Conservation (phyloP, 2,888 invertebrate species). For the Noctua fimbriata region DNA sequence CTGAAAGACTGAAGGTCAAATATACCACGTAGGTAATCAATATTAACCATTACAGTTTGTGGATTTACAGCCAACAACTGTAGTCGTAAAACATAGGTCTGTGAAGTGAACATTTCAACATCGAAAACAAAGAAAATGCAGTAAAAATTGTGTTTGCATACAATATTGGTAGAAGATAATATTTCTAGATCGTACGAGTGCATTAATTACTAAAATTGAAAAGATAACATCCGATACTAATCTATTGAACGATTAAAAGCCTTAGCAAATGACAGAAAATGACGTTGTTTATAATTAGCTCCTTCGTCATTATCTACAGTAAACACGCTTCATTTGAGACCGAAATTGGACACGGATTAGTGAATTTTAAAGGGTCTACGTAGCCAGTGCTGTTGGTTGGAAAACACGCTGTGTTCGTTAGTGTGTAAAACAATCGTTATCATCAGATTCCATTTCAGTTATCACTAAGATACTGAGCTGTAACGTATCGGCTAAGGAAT, state of each 20-base stretch:
- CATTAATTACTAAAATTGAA: conserved; percentile 16
- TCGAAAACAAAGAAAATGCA: background rate
- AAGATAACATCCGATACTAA: conserved; percentile 34
- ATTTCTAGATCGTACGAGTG: conserved; percentile 12
- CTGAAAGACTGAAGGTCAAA: conserved; percentile 30
- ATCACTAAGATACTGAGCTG: conserved; percentile 69
- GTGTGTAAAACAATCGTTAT: conserved; percentile 71
- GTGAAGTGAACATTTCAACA: background rate
- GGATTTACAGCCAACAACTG: background rate
- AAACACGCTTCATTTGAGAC: conserved; percentile 8
- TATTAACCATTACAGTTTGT: conserved; percentile 24
- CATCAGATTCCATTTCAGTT: conserved; percentile 71
- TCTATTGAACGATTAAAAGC: conserved; percentile 23
- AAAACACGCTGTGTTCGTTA: conserved; percentile 51
- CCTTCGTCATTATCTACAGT: background rate
- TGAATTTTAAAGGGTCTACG: conserved; percentile 7
- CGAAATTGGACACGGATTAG: conserved; percentile 29
- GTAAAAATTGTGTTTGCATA: background rate
- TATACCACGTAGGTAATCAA: conserved; percentile 20
- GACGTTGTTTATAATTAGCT: conserved; percentile 26
- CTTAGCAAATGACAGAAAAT: conserved; percentile 13
- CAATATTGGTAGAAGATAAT: conserved; percentile 8
- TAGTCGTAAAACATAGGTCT: background rate
- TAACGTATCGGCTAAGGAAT: conserved; percentile 44
- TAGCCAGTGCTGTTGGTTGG: conserved; percentile 41